A percentile compares a stretch with the other conserved stretches of the same genome.
These are phyloP conservation scores for Clamator glandarius DNA, from an alignment of 2,797 vertebrate genomes.

Conservation along the genomic window DNA sequence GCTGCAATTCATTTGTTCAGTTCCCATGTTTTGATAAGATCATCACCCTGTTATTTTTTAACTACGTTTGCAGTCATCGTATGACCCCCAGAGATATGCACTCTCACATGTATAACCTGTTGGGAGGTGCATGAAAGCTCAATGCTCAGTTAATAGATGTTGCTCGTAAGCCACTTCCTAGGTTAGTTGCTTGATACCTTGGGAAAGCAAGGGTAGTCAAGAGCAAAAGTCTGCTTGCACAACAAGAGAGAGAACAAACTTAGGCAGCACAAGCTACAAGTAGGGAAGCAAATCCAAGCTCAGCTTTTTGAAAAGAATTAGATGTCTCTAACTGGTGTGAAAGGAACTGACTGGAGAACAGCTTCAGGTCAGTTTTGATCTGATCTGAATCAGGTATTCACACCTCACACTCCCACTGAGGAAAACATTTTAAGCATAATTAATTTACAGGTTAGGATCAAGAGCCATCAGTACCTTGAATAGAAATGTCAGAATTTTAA, in stretches of 20 bases:
- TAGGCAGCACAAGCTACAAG: background rate
- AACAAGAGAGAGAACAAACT: background rate
- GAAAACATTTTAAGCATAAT: background rate
- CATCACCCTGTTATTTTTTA: background rate
- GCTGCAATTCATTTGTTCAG: background rate
- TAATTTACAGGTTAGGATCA: background rate
- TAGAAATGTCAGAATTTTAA: background rate
- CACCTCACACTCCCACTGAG: background rate
- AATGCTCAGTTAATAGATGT: background rate
- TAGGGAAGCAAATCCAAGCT: background rate
- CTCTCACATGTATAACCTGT: background rate
- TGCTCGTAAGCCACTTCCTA: background rate
- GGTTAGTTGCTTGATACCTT: background rate
- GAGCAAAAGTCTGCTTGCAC: background rate
- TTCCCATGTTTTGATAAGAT: background rate
- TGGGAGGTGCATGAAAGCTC: background rate
- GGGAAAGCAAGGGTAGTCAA: background rate
- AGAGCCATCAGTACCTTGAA: background rate
- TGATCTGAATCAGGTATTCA: background rate
- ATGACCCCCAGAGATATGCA: background rate
- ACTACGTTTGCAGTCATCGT: background rate
- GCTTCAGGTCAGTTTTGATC: background rate
- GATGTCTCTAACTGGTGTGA: background rate
- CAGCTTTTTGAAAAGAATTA: background rate
- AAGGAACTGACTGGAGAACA: background rate